These are phyloP conservation scores for Octodonta nipae DNA, from an alignment of 2,888 invertebrate species.

Conservation along the genomic window DNA sequence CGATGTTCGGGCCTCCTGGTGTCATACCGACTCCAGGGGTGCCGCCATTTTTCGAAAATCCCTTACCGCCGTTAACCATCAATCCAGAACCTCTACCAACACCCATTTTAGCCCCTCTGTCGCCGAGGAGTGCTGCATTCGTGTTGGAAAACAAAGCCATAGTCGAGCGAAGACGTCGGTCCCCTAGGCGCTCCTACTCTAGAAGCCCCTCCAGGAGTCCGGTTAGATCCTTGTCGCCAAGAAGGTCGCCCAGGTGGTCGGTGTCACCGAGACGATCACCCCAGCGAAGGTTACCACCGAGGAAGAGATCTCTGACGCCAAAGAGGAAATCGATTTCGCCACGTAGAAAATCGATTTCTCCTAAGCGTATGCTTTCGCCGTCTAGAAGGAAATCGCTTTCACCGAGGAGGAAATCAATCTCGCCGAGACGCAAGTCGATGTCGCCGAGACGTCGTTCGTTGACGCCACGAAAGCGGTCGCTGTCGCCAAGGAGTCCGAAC, in stretches of 20 bases:
- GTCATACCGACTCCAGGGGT: slow-evolving; percentile 12
- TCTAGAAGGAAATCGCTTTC: slow-evolving; percentile 13
- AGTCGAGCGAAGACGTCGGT: slow-evolving; percentile 32
- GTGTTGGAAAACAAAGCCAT: slow-evolving; percentile 35
- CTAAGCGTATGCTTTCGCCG: slow-evolving; percentile 13
- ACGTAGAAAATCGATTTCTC: slow-evolving; percentile 15
- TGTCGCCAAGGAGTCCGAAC: not conserved
- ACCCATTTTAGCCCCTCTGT: slow-evolving; percentile 30
- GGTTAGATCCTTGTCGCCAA: slow-evolving; percentile 18
- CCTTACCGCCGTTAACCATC: slow-evolving; percentile 28
- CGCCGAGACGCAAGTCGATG: slow-evolving; percentile 13
- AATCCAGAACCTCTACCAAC: slow-evolving; percentile 25
- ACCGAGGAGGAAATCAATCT: slow-evolving; percentile 12
- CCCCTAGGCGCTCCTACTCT: slow-evolving; percentile 32
- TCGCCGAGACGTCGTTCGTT: slow-evolving; percentile 16
- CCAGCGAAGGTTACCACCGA: slow-evolving; percentile 15
- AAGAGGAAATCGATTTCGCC: slow-evolving; percentile 12
- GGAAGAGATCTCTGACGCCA: slow-evolving; percentile 14
- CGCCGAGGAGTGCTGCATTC: slow-evolving; percentile 35
- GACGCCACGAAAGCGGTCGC: slow-evolving; percentile 12
- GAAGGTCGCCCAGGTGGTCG: slow-evolving; percentile 22
- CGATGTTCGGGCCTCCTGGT: slow-evolving; percentile 10
- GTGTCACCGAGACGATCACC: slow-evolving; percentile 16
- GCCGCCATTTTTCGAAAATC: slow-evolving; percentile 22
- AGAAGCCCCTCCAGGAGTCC: slow-evolving; percentile 30